A percentile compares a stretch with the other conserved stretches of the same genome.
These are phyloP conservation scores for Perccottus glenii DNA, from an alignment of 2,113 vertebrate species.

Conservation along the genomic window DNA sequence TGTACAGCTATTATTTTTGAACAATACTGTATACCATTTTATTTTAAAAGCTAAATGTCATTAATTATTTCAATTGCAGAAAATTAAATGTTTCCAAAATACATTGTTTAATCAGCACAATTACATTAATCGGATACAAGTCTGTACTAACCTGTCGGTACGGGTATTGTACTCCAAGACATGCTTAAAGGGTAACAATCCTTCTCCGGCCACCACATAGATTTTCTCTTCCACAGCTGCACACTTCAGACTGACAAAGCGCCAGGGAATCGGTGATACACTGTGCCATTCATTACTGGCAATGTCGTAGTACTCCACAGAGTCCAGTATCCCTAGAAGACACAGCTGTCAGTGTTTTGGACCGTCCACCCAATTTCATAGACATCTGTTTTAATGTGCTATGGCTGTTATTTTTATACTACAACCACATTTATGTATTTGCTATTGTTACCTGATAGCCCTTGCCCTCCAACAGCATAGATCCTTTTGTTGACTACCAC, in stretches of 20 bases:
- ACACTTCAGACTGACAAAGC: conserved; percentile 94
- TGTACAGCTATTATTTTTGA: too few relatives aligned
- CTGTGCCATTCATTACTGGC: conserved; percentile 91
- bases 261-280: conserved; percentile 93
- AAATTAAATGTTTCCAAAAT: too few relatives aligned
- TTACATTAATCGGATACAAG: too few relatives aligned
- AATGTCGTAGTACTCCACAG: conserved; percentile 95
- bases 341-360: too few relatives aligned
- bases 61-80: too few relatives aligned
- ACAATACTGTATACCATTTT: too few relatives aligned
- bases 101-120: too few relatives aligned
- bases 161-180: conserved; percentile 94
- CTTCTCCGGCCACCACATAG: conserved; percentile 87
- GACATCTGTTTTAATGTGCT: not conserved
- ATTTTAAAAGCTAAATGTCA: too few relatives aligned
- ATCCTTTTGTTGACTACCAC: conserved; percentile 95
- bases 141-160: conserved; percentile 83
- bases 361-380: too few relatives aligned
- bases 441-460: conserved; percentile 82
- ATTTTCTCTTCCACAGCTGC: conserved; percentile 90
- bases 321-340: conserved; percentile 89
- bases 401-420: not conserved
- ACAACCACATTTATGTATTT: not conserved
- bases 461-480: conserved; percentile 96
- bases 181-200: conserved; percentile 91